Evolutionary conservation across 2,888 invertebrate genomes (phyloP).

Genomic region (Nematopogon swammerdamellus): DNA sequence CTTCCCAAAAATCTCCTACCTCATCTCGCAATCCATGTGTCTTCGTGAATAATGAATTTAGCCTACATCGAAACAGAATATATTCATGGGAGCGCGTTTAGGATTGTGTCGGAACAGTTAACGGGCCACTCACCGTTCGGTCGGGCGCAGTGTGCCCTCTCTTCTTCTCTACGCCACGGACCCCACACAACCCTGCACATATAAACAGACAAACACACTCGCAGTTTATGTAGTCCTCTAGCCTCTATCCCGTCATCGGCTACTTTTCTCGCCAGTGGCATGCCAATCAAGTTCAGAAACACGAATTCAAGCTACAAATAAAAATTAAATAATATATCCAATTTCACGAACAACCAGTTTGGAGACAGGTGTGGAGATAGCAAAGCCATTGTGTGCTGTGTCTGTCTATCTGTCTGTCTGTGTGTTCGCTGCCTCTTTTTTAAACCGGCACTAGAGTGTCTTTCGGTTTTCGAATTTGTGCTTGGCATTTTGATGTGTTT

Average conservation of each 20-base stretch:
- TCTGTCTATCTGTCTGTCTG: neutral
- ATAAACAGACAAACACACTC: constrained; percentile 57
- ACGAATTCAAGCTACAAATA: constrained; percentile 26
- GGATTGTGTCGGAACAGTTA: neutral
- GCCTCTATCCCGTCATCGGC: constrained; percentile 21
- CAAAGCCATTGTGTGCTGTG: neutral
- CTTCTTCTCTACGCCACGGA: constrained; percentile 13
- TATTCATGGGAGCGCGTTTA: neutral
- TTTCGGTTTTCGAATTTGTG: no score
- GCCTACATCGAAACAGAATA: no score
- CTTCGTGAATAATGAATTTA: no score
- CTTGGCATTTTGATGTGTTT: no score
- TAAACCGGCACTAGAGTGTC: no score
- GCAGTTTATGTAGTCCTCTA: constrained; percentile 20
- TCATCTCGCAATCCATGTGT: no score
- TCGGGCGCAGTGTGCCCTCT: constrained; percentile 5
- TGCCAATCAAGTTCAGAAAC: constrained; percentile 40
- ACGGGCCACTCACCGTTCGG: neutral
- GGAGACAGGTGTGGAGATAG: neutral
- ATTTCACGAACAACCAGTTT: neutral
- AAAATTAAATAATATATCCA: constrained; percentile 27
- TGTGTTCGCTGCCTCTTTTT: no score
- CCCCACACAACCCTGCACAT: constrained; percentile 49
- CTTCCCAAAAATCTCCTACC: no score
- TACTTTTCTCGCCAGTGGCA: constrained; percentile 30